Conservation (phyloP, 1,140 invertebrate species). For the Cydia fagiglandana region DNA sequence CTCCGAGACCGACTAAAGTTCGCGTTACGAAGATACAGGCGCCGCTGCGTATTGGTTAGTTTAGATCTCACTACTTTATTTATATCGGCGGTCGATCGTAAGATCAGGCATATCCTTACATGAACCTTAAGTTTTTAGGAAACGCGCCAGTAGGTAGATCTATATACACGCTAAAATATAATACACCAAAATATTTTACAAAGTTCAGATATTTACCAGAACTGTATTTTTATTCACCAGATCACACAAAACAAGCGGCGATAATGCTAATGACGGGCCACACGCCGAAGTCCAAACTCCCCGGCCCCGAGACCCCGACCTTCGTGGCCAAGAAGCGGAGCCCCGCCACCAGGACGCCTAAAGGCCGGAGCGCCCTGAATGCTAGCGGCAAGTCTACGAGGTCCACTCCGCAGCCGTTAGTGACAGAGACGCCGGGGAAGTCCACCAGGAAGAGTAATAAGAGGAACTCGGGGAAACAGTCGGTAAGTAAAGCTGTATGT, state of each 20-base stretch:
- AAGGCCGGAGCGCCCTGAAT: background rate
- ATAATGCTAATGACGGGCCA: constrained; percentile 65
- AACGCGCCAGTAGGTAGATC: no score
- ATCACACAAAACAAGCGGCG: constrained; percentile 66
- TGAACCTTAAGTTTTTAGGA: no score
- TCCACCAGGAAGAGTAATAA: constrained; percentile 2
- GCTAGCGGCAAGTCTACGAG: constrained; percentile 10
- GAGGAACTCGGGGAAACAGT: constrained; percentile 18
- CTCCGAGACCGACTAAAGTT: constrained; percentile 35
- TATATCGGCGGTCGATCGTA: no score
- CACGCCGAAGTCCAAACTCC: constrained; percentile 41
- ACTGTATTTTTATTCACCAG: constrained; percentile 36
- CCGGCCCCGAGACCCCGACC: constrained; percentile 35
- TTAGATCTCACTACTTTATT: no score
- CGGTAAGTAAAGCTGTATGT: constrained; percentile 25
- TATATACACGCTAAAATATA: no score
- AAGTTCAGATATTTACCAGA: no score
- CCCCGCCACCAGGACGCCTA: constrained; percentile 31
- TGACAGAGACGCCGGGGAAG: background rate
- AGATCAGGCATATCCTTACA: no score
- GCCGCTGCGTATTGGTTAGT: constrained; percentile 22
- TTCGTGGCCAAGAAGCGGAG: constrained; percentile 47
- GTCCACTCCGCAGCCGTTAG: background rate
- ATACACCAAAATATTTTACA: no score
- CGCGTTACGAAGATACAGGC: constrained; percentile 50